These are phyloP conservation scores for Acleris literana DNA, from an alignment of 2,888 invertebrate genomes.

Conservation along the genomic window DNA sequence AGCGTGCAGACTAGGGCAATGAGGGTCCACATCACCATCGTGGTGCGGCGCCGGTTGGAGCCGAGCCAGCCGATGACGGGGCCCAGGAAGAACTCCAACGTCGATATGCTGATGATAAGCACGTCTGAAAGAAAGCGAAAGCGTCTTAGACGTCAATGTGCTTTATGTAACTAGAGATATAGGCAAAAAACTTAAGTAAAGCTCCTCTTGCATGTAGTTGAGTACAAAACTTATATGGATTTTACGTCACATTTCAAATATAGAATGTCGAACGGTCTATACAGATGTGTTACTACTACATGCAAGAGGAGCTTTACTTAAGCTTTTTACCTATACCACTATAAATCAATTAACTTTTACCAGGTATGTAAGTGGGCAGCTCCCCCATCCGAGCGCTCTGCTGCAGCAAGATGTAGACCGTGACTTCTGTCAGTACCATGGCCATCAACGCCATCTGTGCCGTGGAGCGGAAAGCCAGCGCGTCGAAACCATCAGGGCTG, in stretches of 20 bases:
- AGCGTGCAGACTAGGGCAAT: conserved; percentile 7
- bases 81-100: conserved; percentile 20
- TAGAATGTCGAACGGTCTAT: too few relatives aligned
- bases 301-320: too few relatives aligned
- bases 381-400: conserved; percentile 26
- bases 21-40: conserved; percentile 7
- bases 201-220: too few relatives aligned
- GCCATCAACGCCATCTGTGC: conserved; percentile 10
- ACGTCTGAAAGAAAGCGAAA: conserved; percentile 8
- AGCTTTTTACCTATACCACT: too few relatives aligned
- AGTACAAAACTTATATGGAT: too few relatives aligned
- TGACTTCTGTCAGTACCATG: conserved; percentile 8
- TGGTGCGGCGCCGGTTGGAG: conserved; percentile 8
- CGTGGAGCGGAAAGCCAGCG: conserved; percentile 12
- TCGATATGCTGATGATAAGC: conserved; percentile 22
- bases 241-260: too few relatives aligned
- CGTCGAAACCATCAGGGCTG: conserved; percentile 18
- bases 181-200: too few relatives aligned
- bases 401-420: conserved; percentile 23
- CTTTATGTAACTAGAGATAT: too few relatives aligned
- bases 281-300: too few relatives aligned
- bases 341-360: background rate
- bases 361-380: conserved; percentile 25
- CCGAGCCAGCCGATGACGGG: conserved; percentile 24
- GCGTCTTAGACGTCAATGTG: background rate